A percentile compares a stretch with the other conserved stretches of the same genome.
phyloP scores from a whole-genome alignment of 2,888 invertebrate species.

The Chrysodeixis includens region DNA sequence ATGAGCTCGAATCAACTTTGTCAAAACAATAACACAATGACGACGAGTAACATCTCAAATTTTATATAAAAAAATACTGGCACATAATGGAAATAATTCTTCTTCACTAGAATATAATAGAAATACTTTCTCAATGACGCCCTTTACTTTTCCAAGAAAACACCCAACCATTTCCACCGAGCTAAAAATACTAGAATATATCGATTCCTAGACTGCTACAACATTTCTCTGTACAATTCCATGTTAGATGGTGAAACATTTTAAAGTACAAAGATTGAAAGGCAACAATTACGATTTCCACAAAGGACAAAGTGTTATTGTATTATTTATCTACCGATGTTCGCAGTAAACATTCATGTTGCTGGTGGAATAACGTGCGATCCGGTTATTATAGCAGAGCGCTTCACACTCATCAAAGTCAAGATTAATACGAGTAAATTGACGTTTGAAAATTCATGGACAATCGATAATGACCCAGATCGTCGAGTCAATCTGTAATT shows the following conservation, averaged over 20 bases:
- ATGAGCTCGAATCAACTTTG: slow-evolving; percentile 31
- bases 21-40: slow-evolving; percentile 33
- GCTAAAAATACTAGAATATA: neutral
- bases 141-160: neutral
- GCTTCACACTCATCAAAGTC: slow-evolving; percentile 56
- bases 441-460: slow-evolving; percentile 53
- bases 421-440: slow-evolving; percentile 56
- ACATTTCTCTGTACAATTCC: neutral
- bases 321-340: slow-evolving; percentile 26
- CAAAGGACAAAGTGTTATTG: slow-evolving; percentile 20
- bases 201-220: neutral
- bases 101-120: neutral
- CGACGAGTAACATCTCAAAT: too few relatives aligned
- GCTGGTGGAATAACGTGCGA: slow-evolving; percentile 42
- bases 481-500: neutral
- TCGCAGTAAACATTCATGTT: slow-evolving; percentile 45
- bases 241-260: slow-evolving; percentile 1
- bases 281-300: slow-evolving; percentile 3
- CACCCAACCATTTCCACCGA: neutral
- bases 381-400: slow-evolving; percentile 53
- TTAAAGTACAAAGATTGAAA: slow-evolving; percentile 34
- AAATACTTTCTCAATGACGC: neutral
- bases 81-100: neutral
- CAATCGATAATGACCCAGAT: slow-evolving; percentile 35
- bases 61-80: too few relatives aligned